These are phyloP conservation scores for Palythoa grandiflora DNA, from an alignment of 92 coral and sea anemone genomes.

Conservation along the genomic window DNA sequence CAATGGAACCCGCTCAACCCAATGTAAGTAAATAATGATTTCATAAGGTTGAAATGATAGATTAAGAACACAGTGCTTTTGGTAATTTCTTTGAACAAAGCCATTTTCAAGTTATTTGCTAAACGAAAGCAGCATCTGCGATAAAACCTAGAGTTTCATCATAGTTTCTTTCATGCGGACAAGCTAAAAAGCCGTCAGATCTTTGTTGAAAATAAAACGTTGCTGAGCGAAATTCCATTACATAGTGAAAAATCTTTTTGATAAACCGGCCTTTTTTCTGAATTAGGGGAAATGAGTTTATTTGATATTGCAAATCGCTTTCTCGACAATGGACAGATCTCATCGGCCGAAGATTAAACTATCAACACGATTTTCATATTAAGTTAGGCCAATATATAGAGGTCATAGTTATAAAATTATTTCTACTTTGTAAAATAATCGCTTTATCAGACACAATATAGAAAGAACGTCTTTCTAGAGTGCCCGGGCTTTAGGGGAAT, in stretches of 20 bases:
- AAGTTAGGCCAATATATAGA: neutral
- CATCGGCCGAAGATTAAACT: neutral
- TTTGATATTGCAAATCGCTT: neutral
- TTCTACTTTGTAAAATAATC: neutral
- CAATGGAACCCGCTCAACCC: slow-evolving; percentile 18
- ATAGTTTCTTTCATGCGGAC: neutral
- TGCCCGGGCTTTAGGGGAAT: too few species aligned
- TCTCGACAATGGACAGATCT: neutral
- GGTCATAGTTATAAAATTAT: neutral
- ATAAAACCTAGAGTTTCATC: neutral
- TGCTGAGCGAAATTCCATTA: neutral
- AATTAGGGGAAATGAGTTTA: too few species aligned
- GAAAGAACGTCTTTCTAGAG: neutral
- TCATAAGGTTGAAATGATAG: neutral
- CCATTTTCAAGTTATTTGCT: neutral
- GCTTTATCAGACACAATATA: neutral
- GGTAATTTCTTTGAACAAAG: neutral
- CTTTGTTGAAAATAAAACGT: neutral
- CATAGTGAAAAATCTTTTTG: neutral
- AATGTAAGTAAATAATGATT: neutral
- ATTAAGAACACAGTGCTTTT: neutral
- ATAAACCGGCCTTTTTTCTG: too few species aligned
- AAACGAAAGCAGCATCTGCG: neutral
- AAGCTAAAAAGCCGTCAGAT: neutral
- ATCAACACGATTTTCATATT: neutral